phyloP scores from a whole-genome alignment of 2,113 vertebrate genomes.

The Coracopsis vasa region DNA sequence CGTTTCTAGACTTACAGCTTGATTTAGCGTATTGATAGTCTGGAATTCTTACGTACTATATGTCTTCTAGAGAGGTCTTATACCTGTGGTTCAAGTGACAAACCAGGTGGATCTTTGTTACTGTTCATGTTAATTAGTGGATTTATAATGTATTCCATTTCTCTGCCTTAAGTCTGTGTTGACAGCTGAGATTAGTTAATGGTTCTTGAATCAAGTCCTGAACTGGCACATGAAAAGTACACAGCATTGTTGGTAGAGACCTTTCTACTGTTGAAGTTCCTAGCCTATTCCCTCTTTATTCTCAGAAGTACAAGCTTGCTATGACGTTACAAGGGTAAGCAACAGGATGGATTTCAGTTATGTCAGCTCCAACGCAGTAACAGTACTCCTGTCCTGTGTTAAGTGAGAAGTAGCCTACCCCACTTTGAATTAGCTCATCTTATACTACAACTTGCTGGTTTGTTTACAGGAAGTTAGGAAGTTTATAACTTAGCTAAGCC shows the following conservation, averaged over 20 bases:
- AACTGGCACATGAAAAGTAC: neutral
- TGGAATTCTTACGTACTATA: neutral
- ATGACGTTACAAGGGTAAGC: neutral
- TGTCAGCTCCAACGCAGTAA: neutral
- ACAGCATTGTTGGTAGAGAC: neutral
- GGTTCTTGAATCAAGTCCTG: neutral
- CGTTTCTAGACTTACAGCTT: neutral
- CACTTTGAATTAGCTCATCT: neutral
- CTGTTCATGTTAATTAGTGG: neutral
- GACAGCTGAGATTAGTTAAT: neutral
- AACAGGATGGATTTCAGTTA: neutral
- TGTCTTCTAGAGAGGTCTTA: neutral
- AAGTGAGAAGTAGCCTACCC: neutral
- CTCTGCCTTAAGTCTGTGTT: neutral
- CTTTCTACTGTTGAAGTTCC: neutral
- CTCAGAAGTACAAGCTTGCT: neutral
- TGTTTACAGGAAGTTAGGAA: neutral
- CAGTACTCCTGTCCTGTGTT: neutral
- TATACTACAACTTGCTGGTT: neutral
- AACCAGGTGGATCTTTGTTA: neutral
- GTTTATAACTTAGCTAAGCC: neutral
- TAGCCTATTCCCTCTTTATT: neutral
- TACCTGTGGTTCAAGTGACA: neutral
- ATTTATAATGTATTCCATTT: neutral
- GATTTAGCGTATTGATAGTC: neutral